phyloP scores from a whole-genome alignment of 2,888 invertebrate genomes.

The Amblyteles armatorius region DNA sequence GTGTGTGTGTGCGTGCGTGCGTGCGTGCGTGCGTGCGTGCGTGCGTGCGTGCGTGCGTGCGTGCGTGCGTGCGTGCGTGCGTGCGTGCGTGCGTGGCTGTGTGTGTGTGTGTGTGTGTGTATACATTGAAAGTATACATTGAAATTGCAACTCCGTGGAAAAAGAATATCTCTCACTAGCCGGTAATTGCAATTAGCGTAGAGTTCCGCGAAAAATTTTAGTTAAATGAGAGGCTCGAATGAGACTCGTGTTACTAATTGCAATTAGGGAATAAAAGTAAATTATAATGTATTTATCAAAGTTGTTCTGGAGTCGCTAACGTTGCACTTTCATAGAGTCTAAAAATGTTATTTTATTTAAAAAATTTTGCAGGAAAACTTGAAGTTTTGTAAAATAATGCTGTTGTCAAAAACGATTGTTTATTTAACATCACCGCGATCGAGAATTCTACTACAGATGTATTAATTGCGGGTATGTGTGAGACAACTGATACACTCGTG shows the following conservation, averaged over 20 bases:
- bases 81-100: too few relatives aligned
- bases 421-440: constrained; percentile 21
- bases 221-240: constrained; percentile 9
- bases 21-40: too few relatives aligned
- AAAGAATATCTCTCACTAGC: background rate
- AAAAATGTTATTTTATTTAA: background rate
- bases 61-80: too few relatives aligned
- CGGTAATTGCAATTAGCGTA: constrained; percentile 54
- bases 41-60: too few relatives aligned
- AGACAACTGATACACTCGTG: constrained; percentile 25
- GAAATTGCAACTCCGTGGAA: background rate
- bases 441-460: background rate
- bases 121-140: too few relatives aligned
- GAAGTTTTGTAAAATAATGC: background rate
- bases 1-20: too few relatives aligned
- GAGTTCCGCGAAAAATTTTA: constrained; percentile 9
- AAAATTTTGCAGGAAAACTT: background rate
- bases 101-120: too few relatives aligned
- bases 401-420: background rate
- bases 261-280: constrained; percentile 50
- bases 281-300: background rate
- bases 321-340: background rate
- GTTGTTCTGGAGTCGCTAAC: background rate
- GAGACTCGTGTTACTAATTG: constrained; percentile 51
- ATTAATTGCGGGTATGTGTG: constrained; percentile 47